These are phyloP conservation scores for Nasonovia ribisnigri DNA, from an alignment of 2,888 invertebrate genomes.

Conservation along the genomic window DNA sequence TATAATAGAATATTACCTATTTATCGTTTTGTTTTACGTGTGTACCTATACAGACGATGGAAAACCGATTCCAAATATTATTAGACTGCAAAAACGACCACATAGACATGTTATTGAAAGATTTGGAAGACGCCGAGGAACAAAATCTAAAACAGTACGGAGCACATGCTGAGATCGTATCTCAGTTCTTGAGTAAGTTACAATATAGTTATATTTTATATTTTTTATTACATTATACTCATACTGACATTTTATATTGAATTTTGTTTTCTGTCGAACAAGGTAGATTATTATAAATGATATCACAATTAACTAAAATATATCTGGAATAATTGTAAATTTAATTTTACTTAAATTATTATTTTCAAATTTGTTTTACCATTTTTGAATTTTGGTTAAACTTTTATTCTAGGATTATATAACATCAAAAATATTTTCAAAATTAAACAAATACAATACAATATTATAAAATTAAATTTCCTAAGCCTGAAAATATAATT, in stretches of 20 bases:
- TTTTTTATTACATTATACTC: no score
- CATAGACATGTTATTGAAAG: constrained; percentile 76
- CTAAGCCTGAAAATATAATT: no score
- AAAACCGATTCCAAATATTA: constrained; percentile 76
- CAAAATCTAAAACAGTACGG: constrained; percentile 82
- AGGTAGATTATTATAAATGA: neutral
- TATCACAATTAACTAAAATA: no score
- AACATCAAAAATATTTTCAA: no score
- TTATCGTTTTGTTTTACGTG: neutral
- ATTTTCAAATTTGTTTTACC: no score
- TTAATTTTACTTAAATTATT: no score
- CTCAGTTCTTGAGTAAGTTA: constrained; percentile 77
- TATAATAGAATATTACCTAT: neutral
- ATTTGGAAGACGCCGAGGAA: constrained; percentile 79
- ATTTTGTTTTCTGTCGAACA: neutral
- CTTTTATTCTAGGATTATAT: no score
- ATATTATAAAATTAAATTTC: no score
- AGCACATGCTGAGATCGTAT: constrained; percentile 79
- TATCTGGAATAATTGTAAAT: no score
- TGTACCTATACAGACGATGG: constrained; percentile 72
- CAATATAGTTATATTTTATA: no score
- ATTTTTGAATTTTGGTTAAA: no score
- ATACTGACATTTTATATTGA: neutral
- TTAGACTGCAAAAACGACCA: constrained; percentile 79
- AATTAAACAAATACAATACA: no score